These are phyloP conservation scores for Leptarthrus brevirostris DNA, from an alignment of 2,888 invertebrate genomes.

Conservation along the genomic window DNA sequence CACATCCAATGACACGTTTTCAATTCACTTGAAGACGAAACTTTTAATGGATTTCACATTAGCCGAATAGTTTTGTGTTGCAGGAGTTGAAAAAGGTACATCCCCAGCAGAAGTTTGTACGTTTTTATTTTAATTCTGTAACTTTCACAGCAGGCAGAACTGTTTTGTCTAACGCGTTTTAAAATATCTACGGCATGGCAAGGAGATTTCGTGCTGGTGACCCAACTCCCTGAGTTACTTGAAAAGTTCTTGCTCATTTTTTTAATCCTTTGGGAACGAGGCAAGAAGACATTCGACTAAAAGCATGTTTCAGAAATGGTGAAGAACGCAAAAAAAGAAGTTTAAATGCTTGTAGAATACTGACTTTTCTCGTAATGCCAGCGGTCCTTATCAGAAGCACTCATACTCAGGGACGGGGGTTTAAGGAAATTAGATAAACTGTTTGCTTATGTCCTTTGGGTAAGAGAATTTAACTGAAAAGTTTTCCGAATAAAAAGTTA, in stretches of 20 bases:
- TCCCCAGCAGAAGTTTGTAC: conserved; percentile 7
- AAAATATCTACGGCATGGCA: neutral
- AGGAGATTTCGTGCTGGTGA: conserved; percentile 1
- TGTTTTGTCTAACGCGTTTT: conserved; percentile 42
- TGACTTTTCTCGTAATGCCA: conserved; percentile 18
- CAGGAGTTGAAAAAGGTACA: conserved; percentile 34
- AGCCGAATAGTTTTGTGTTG: conserved; percentile 51
- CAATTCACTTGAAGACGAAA: conserved; percentile 43
- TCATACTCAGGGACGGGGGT: conserved; percentile 16
- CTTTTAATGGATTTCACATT: conserved; percentile 54
- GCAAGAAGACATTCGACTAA: conserved; percentile 24
- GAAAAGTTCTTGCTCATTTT: conserved; percentile 7
- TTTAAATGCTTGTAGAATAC: neutral
- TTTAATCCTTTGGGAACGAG: conserved; percentile 29
- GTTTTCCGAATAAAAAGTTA: conserved; percentile 49
- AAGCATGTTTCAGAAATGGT: conserved; percentile 21
- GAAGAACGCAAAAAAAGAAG: conserved; percentile 10
- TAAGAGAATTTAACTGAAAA: conserved; percentile 49
- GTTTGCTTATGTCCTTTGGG: conserved; percentile 50
- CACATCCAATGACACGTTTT: conserved; percentile 44
- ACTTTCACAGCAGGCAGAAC: conserved; percentile 3
- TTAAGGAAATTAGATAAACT: conserved; percentile 53
- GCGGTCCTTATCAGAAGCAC: conserved; percentile 28
- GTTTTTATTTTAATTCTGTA: conserved; percentile 38
- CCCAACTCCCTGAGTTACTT: neutral